These are phyloP conservation scores for Sarotherodon lohbergeri DNA, from an alignment of 2,113 vertebrate genomes.

Conservation along the genomic window DNA sequence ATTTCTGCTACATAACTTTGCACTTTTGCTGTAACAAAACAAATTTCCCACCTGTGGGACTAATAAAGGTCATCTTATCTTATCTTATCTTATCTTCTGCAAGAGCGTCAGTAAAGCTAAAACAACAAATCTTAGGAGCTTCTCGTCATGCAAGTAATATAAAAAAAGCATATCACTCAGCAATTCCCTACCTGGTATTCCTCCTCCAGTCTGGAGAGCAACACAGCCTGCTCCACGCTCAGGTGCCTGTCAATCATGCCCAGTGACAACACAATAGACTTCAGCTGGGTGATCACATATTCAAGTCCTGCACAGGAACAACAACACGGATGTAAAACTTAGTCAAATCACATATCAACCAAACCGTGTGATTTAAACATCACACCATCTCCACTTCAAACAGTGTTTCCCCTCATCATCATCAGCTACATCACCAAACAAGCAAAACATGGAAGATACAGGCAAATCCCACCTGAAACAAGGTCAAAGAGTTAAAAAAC, in stretches of 20 bases:
- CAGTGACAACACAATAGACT: constrained; percentile 89
- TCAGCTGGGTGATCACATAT: constrained; percentile 89
- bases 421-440: not conserved
- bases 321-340: not conserved
- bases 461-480: not conserved
- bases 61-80: no score
- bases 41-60: no score
- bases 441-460: not conserved
- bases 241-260: constrained; percentile 84
- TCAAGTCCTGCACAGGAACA: constrained; percentile 80
- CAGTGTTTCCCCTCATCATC: not conserved
- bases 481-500: not conserved
- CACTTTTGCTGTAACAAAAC: no score
- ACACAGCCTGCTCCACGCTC: constrained; percentile 88
- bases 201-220: constrained; percentile 92
- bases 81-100: not conserved
- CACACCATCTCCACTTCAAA: not conserved
- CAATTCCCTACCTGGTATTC: constrained; percentile 85
- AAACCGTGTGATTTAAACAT: not conserved
- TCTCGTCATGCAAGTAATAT: not conserved
- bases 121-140: not conserved
- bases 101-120: not conserved
- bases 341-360: not conserved
- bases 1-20: no score
- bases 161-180: not conserved